Base-by-base conservation (phyloP, 1,140 invertebrate genomes). In the Pararge aegeria region DNA sequence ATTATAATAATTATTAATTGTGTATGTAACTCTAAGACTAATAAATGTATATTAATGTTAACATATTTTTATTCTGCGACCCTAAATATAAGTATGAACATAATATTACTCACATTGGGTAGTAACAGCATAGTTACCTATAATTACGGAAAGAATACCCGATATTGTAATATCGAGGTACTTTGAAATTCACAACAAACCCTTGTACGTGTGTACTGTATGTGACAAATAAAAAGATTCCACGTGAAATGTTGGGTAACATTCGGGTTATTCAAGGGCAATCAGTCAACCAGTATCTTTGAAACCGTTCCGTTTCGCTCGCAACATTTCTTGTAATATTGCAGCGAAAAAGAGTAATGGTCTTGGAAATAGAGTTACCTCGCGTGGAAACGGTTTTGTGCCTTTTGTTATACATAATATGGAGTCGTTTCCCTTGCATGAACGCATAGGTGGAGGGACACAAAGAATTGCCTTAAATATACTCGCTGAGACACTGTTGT, bases 231-330 rank as follows among this genome's bases (percentile, higher is more conserved):
- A 54, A 46, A 55, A 46, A 42, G 38, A 55, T 44, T 46, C 30
- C 37, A 24, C 24, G n/a, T 40, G 13, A 38, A 49, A 50, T 49
- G 46, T 50, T 18, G n/a, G 13, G 24, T 19, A 24, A 59, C 34
- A 58, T 64, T 50, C 13, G 51, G 42, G 27, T 37, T 29, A 57
- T 55, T 61, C 53, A 49, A 61, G 51, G 24, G 51, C 44, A 54
- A 62, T 66, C 64, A 62, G 54, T 66, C 64, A 66, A 50, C 40
- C 42, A 57, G 55, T 66, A 61, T 58, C 59, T 55, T 55, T 59
- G 54, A 56, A 57, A 55, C 58, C 51, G 46, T 57, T 54, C 54
- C 49, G 55, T 57, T 66, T 46, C 53, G 42, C 42, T 44, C 24
- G 44, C 46, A 64, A 52, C 50, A 46, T 51, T 56, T 49, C 56